phyloP scores from a whole-genome alignment of 2,797 vertebrate genomes.

The Pygocentrus nattereri region DNA sequence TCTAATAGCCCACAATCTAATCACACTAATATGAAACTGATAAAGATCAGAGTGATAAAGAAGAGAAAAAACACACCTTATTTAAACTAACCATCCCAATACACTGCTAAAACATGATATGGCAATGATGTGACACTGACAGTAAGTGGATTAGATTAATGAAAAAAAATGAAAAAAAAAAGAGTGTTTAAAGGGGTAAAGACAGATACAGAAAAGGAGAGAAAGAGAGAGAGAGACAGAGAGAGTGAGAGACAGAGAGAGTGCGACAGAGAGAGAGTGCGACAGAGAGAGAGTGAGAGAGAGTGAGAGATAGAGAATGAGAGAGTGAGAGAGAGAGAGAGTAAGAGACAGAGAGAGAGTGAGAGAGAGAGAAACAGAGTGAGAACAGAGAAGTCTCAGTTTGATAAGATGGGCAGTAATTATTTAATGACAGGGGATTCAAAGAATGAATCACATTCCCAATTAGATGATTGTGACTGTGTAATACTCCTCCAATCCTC shows the following conservation, averaged over 20 bases:
- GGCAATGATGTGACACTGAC: neutral
- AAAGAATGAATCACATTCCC: conserved; percentile 54
- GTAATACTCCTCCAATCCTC: neutral
- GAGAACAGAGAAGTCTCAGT: conserved; percentile 42
- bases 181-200: conserved; percentile 1
- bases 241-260: conserved; percentile 11
- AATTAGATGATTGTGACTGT: conserved; percentile 50
- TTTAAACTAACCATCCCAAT: too few relatives aligned
- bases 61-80: neutral
- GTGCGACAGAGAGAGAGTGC: too few relatives aligned
- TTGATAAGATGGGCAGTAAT: conserved; percentile 59
- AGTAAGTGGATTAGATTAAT: neutral
- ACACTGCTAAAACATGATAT: too few relatives aligned
- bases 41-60: neutral
- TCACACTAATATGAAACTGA: neutral
- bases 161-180: neutral
- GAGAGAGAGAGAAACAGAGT: neutral
- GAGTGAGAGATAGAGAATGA: neutral
- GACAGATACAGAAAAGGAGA: neutral
- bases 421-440: conserved; percentile 52
- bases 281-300: neutral
- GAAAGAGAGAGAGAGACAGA: neutral
- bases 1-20: too few relatives aligned
- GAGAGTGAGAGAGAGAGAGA: too few relatives aligned
- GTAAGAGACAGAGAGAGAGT: neutral